Evolutionary conservation across 2,113 vertebrate species (phyloP), one percentile per base, ranked within the genome.

Genomic region (Melanerpes aurifrons): DNA sequence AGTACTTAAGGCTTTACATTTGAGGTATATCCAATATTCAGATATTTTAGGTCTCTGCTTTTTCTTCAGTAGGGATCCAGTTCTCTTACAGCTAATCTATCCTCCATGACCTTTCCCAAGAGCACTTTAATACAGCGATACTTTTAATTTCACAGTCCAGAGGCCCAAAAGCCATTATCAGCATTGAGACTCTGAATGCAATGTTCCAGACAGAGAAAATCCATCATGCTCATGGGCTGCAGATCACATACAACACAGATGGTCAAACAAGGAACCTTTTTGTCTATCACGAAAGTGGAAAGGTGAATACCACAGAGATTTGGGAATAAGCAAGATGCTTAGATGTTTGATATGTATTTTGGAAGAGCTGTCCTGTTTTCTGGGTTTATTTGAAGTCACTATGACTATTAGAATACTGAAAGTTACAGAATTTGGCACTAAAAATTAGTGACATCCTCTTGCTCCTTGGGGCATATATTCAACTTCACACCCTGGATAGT

Each of bases 171-270:
- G 98, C 98, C 63, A 26, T 98, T 64, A 98, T 99, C 94, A 90
- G 96, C 82, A 85, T 99, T 87, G 98, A 98, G 91, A 97, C 98
- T 80, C 94, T 99, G 92, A 99, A 99, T 47, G 98, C 98, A 72
- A 98, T 97, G 35, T 99, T 99, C 95, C 98, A 99, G 92, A 98
- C 98, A 7, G 97, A 98, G 87, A 99, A 99, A 96, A 99, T 99
- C 22, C 91, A 97, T 40, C 98, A 99, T 82, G 81, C 94, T 45
- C 97, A 99, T 0, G 99, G 99, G 37, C 96, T 99, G 91, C 99
- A 99, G 98, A 97, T 99, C 92, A 99, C 98, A 28, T 99, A 98
- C 95, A 95, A 85, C 64, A 95, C 93, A n/a, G 96, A 97, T 0
- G 88, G 97, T 40, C 98, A 95, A 90, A 97, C 96, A 81, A 97